Base-by-base conservation (phyloP, 2,113 vertebrate species). In the Lathamus discolor region DNA sequence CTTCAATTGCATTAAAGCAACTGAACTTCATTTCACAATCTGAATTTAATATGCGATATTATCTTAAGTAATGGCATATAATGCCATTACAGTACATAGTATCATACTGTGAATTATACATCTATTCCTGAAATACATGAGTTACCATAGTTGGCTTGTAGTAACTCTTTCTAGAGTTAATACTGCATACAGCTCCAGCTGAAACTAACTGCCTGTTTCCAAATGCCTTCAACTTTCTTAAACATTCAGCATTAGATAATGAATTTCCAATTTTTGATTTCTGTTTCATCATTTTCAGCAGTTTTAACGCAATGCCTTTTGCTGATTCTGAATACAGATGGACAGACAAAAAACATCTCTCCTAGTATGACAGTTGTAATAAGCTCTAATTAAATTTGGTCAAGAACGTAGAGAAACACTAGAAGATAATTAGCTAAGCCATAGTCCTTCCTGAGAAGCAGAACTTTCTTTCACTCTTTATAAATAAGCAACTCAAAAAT, bases 11-110 rank as follows among this genome's bases (percentile, higher is more conserved):
- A 74, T 77, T 91, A 95, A 95, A 94, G 83, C 66, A 91, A 89
- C 92, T 57, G 88, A 94, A 93, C 63, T 94, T 89, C 88, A 93
- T 94, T 95, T 79, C 82, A 91, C 70, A 43, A 94, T 73, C 74
- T 91, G 86, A 92, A 76, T 96, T 96, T 92, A 95, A 96, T 94
- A 86, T 76, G 74, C 7, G 6, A 48, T 96, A 92, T 85, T 96
- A 92, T 94, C 80, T 92, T 91, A 96, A 93, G 70, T 91, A 81
- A 96, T 90, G 77, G 88, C 83, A 87, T 70, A 44, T 85, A 90
- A 84, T 92, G 64, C 85, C 91, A 92, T 94, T 96, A 95, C 66
- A 92, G 86, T 81, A 46, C 73, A 18, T 82, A 86, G 83, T 81
- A 79, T 92, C 70, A 62, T 44, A 76, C 76, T 90, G 74, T 83